A percentile compares a stretch with the other conserved stretches of the same genome.
These are phyloP conservation scores for Stegana nigrithorax DNA, from an alignment of 2,888 invertebrate genomes.

Conservation along the genomic window DNA sequence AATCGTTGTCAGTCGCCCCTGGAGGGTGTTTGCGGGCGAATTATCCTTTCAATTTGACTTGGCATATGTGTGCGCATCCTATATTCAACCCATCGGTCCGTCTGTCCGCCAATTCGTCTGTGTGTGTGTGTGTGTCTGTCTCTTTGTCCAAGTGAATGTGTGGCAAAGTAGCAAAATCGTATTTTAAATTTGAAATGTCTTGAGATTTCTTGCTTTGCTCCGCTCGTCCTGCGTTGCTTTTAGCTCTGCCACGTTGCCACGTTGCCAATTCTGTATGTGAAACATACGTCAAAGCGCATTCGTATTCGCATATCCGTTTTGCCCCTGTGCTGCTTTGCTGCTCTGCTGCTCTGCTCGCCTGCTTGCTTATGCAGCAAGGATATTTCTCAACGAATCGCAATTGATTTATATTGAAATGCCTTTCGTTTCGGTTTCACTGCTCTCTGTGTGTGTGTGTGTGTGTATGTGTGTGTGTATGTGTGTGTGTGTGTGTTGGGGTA, in stretches of 20 bases:
- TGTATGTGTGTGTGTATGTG: not conserved
- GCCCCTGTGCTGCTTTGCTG: not conserved
- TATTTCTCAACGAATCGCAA: slow-evolving; percentile 45
- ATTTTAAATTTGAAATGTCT: slow-evolving; percentile 63
- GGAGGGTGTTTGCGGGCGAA: slow-evolving; percentile 67
- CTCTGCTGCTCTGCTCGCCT: slow-evolving; percentile 22
- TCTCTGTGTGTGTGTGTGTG: not conserved
- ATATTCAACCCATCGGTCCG: no score
- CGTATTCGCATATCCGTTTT: slow-evolving; percentile 12
- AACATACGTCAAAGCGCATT: slow-evolving; percentile 17
- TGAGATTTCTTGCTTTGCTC: slow-evolving; percentile 52
- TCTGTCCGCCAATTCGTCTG: slow-evolving; percentile 15
- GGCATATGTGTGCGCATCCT: slow-evolving; percentile 59
- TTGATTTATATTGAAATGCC: slow-evolving; percentile 64
- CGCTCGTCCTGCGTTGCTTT: slow-evolving; percentile 19
- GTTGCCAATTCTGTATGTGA: slow-evolving; percentile 39
- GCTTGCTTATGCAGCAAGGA: slow-evolving; percentile 43
- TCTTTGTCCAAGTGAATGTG: slow-evolving; percentile 21
- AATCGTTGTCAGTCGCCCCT: no score
- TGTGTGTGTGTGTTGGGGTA: not conserved
- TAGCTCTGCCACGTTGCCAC: slow-evolving; percentile 35
- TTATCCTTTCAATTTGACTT: slow-evolving; percentile 68
- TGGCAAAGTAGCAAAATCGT: slow-evolving; percentile 45
- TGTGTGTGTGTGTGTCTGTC: slow-evolving; percentile 12
- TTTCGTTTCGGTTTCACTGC: slow-evolving; percentile 25